A percentile compares a stretch with the other conserved stretches of the same genome.
phyloP scores from a whole-genome alignment of 2,797 vertebrate species.

The Scolopax bukidnonensis region DNA sequence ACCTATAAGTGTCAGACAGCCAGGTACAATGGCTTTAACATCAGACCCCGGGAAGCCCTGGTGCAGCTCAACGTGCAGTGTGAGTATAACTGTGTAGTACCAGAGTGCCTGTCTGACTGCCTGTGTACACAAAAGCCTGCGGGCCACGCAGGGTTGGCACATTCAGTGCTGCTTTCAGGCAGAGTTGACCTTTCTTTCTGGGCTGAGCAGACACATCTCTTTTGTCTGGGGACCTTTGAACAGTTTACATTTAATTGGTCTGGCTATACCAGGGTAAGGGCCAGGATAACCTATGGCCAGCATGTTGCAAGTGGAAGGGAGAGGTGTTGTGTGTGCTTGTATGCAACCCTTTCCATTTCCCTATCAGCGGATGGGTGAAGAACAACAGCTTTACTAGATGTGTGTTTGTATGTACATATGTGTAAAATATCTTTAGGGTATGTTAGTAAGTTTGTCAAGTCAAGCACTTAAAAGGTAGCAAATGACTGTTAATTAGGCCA shows the following conservation, averaged over 20 bases:
- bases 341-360: background rate
- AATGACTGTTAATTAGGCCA: background rate
- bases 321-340: background rate
- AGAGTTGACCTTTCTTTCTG: background rate
- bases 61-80: slow-evolving; percentile 95
- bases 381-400: background rate
- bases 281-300: background rate
- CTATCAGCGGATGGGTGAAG: background rate
- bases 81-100: slow-evolving; percentile 79
- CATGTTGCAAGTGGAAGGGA: background rate
- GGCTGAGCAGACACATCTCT: background rate
- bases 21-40: slow-evolving; percentile 96
- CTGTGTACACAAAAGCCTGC: background rate
- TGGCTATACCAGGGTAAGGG: background rate
- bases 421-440: background rate
- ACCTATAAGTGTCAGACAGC: slow-evolving; percentile 94
- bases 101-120: background rate
- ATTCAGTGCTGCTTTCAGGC: background rate
- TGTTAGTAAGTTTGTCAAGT: background rate
- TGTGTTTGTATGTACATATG: background rate
- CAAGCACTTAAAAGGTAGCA: background rate
- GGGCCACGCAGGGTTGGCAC: background rate
- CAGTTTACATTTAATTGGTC: background rate
- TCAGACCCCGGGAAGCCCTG: slow-evolving; percentile 89
- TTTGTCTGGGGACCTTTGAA: background rate